A percentile compares a stretch with the other conserved stretches of the same genome.
Evolutionary conservation across 2,888 invertebrate species (phyloP).

Genomic region (Belgica antarctica): DNA sequence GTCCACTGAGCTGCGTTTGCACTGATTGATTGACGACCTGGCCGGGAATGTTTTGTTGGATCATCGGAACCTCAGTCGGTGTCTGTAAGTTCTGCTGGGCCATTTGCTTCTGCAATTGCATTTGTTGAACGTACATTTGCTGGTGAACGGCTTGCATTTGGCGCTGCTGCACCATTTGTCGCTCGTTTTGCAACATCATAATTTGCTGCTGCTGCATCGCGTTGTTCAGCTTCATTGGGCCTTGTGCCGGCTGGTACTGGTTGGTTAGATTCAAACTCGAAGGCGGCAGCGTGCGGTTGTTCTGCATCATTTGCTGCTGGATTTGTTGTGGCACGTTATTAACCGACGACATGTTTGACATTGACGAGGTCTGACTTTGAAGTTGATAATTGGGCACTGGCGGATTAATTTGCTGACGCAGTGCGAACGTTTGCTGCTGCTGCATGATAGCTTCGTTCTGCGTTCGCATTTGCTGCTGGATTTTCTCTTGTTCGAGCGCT

Average conservation of each 20-base stretch:
- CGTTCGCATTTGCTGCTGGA: conserved; percentile 63
- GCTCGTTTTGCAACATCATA: conserved; percentile 49
- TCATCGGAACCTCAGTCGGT: conserved; percentile 53
- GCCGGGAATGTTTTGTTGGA: conserved; percentile 55
- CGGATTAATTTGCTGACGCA: conserved; percentile 62
- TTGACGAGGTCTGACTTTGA: conserved; percentile 49
- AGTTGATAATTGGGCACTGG: conserved; percentile 57
- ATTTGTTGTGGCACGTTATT: conserved; percentile 46
- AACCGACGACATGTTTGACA: conserved; percentile 40
- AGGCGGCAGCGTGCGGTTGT: conserved; percentile 49
- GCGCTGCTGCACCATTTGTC: conserved; percentile 47
- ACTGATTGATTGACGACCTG: conserved; percentile 55
- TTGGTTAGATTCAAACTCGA: conserved; percentile 53
- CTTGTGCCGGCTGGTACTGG: conserved; percentile 54
- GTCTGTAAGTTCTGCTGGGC: conserved; percentile 48
- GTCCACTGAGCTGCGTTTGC: conserved; percentile 54
- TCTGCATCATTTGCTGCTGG: conserved; percentile 46
- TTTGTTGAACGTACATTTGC: conserved; percentile 46
- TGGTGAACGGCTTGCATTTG: conserved; percentile 45
- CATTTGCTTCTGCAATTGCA: conserved; percentile 45
- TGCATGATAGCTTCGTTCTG: conserved; percentile 64
- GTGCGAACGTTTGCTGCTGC: conserved; percentile 65
- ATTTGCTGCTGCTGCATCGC: conserved; percentile 56
- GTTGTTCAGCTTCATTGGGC: conserved; percentile 51
- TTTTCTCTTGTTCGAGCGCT: conserved; percentile 64